These are phyloP conservation scores for Ips nitidus DNA, from an alignment of 1,140 invertebrate genomes.

Conservation along the genomic window DNA sequence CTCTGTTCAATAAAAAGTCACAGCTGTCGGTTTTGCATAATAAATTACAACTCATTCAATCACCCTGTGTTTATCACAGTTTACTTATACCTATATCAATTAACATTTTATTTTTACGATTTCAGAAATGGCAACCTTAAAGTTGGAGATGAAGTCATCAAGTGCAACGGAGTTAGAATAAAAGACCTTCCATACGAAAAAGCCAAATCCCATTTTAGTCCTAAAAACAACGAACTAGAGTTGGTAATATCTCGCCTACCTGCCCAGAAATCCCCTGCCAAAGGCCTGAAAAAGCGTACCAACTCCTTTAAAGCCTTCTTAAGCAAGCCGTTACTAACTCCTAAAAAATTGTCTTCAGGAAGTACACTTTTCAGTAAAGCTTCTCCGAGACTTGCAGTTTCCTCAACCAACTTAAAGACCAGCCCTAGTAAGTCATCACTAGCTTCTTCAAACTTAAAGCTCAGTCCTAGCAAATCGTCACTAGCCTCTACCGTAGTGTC, in stretches of 20 bases:
- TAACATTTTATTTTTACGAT: conserved; percentile 9
- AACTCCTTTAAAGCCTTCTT: conserved; percentile 31
- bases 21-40: neutral
- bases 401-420: neutral
- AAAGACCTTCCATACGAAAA: conserved; percentile 70
- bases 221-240: conserved; percentile 45
- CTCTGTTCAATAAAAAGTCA: too few species aligned
- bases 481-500: neutral
- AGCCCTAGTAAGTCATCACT: neutral
- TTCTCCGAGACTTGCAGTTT: neutral
- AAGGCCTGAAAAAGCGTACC: conserved; percentile 19
- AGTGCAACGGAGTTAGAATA: conserved; percentile 77
- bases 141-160: conserved; percentile 81
- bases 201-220: conserved; percentile 31
- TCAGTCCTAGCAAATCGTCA: neutral
- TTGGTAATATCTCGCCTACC: conserved; percentile 40
- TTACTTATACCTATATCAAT: neutral
- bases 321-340: conserved; percentile 12
- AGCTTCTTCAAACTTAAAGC: neutral
- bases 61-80: neutral
- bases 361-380: neutral
- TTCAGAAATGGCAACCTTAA: conserved; percentile 73
- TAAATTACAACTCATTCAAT: neutral
- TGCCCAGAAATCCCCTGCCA: conserved; percentile 12
- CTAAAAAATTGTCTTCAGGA: conserved; percentile 13